A percentile compares a stretch with the other conserved stretches of the same genome.
These are phyloP conservation scores for Loxodonta africana DNA, from an alignment of 2,113 vertebrate species.

Conservation along the genomic window DNA sequence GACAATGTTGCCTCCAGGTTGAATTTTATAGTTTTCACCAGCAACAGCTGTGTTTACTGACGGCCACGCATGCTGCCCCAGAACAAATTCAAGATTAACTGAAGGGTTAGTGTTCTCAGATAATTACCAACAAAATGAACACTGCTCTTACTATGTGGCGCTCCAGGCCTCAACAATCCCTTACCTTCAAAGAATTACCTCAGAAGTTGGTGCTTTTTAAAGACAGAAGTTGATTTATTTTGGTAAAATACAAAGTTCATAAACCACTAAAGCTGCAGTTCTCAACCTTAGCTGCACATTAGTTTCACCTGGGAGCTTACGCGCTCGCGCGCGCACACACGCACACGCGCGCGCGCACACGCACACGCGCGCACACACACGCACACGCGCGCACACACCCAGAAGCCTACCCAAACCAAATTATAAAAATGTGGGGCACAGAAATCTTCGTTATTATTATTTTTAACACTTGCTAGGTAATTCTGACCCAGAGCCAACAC, in stretches of 20 bases:
- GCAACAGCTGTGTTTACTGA: conserved; percentile 68
- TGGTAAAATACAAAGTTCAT: not conserved
- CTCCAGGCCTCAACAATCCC: conserved; percentile 9
- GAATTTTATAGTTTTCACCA: conserved; percentile 63
- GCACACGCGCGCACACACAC: not conserved
- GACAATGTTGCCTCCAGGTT: conserved; percentile 62
- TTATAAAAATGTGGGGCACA: not conserved
- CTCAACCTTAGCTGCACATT: not conserved
- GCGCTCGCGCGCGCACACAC: not conserved
- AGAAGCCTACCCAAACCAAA: not conserved
- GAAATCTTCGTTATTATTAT: not conserved
- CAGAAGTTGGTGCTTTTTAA: conserved; percentile 47
- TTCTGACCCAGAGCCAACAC: not conserved
- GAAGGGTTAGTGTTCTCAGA: conserved; percentile 25
- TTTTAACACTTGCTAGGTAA: too few relatives aligned
- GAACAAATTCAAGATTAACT: conserved; percentile 55
- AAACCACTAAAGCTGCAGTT: not conserved
- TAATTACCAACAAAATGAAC: not conserved
- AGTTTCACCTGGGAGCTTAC: not conserved
- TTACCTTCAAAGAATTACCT: conserved; percentile 15
- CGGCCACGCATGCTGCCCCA: not conserved
- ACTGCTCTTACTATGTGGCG: not conserved
- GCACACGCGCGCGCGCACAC: not conserved
- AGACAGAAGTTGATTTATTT: not conserved
- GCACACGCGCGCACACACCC: not conserved